Base-by-base conservation (phyloP, 2,113 vertebrate species). In the Morone chrysops region DNA sequence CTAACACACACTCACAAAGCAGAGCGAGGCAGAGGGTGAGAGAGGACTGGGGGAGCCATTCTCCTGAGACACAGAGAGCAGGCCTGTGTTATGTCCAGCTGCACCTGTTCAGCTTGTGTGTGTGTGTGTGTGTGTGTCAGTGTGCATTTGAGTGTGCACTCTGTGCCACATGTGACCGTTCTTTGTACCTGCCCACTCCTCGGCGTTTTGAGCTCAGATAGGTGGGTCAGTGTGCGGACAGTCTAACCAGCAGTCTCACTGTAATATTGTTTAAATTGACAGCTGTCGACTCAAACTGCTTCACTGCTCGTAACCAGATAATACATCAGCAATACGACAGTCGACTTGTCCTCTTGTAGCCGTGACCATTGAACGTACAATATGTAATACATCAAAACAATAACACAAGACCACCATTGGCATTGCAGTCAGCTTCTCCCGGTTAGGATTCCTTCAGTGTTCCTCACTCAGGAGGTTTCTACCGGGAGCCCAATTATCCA, bases 31-130 rank as follows among this genome's bases (percentile, higher is more conserved):
- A 75, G 68, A 74, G 67, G 62, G 83, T 54, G 75, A 40, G 62
- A 54, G 79, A 25, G 40, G 75, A 71, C 38, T 65, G 80, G 76
- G 66, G 78, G 87, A 78, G 59, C 47, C 57, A 62, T 22, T 86
- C 92, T 90, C 90, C 47, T 36, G 90, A 85, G 93, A 83, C 60
- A 54, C 48, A 57, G 59, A 36, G 68, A 51, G 72, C 70, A 84
- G 78, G 83, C 86, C 75, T 85, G 86, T 85, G 90, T 90, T 83
- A 78, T 90, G 89, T 93, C 88, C 92, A 86, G 88, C 86, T 93
- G 91, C 93, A 94, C 92, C 92, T 94, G 92, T 92, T 92, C 83
- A 66, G 82, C 81, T 78, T 90, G 70, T 80, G 81, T 87, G n/a
- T 43, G 68, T 68, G 83, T 82, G 60, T 48, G 38, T 31, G 31